Evolutionary conservation across 2,888 invertebrate genomes (phyloP), one percentile per base, ranked within the genome.

Genomic region (Phorcus lineatus): DNA sequence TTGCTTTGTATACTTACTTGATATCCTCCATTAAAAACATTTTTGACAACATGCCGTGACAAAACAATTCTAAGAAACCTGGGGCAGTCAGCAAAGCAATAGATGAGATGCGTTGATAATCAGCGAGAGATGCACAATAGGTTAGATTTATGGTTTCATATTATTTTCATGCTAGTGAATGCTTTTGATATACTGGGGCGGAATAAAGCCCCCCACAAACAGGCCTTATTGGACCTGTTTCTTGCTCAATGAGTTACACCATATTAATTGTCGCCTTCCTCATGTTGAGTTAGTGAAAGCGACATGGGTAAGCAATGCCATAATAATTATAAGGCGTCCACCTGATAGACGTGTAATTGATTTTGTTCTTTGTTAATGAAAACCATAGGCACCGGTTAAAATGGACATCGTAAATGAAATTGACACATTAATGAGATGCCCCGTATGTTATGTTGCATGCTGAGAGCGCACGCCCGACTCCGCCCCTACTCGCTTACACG

Each of bases 401-500:
- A 70, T 70, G 70, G 70, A 40, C 70, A 70, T 40, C 70, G 70
- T 70, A 70, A 70, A 70, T 40, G 70, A 70, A 70, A 36, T 31
- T 70, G 70, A 70, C 70, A 70, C 70, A 70, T 70, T 70, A 70
- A 70, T 70, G 70, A 70, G 70, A 36, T 36, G 19, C 19, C 40
- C 70, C 70, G 70, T 36, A 70, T 70, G 70, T 70, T 31, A 16
- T 70, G 17, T 70, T 16, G 31, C 70, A 70, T 70, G 36, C 36
- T 16, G 70, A n/a, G 28, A 67, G 36, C 11, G 19, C 57, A 9
- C 57, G 19, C 4, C 7, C 19, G 57, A 19, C 3, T 11, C 7
- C 13, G 22, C 19, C 19, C 57, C 19, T 11, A 7, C 19, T 19
- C 24, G 19, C 19, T 7, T 57, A 57, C 13, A 22, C 57, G 3